A percentile compares a stretch with the other conserved stretches of the same genome.
These are phyloP conservation scores for Ambastaia sidthimunki DNA, from an alignment of 2,797 vertebrate species.

Conservation along the genomic window DNA sequence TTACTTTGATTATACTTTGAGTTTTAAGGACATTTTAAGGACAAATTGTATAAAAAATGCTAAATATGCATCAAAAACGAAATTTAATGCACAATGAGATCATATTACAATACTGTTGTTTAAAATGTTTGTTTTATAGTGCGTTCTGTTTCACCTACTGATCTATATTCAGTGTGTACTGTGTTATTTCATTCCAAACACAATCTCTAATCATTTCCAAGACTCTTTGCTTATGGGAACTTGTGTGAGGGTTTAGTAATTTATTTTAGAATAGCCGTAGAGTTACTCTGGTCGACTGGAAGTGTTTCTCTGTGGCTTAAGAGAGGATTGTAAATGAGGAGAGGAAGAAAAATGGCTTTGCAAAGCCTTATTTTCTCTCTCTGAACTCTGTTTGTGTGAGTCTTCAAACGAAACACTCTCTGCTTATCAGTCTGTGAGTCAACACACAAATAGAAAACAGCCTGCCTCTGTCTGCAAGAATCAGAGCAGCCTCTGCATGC, in stretches of 20 bases:
- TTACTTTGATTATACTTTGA: too few relatives aligned
- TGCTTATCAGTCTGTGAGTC: constrained; percentile 45
- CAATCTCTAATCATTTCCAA: background rate
- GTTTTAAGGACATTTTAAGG: too few relatives aligned
- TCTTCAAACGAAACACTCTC: constrained; percentile 46
- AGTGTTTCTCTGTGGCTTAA: background rate
- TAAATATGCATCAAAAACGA: too few relatives aligned
- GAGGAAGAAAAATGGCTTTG: background rate
- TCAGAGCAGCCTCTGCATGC: constrained; percentile 18
- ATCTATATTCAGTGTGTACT: background rate
- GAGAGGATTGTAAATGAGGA: background rate
- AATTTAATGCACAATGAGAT: too few relatives aligned
- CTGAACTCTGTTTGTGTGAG: constrained; percentile 34
- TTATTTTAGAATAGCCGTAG: background rate
- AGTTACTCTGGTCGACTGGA: background rate
- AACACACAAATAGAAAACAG: constrained; percentile 29
- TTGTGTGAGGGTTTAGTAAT: background rate
- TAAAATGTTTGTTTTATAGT: background rate
- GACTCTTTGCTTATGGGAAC: background rate
- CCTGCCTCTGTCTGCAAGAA: constrained; percentile 28
- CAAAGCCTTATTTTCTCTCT: constrained; percentile 35
- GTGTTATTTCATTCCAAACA: background rate
- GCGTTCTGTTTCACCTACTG: background rate
- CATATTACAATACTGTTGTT: background rate
- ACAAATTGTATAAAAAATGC: background rate